Percentiles rank a stretch among this genome's conserved stretches.
Conservation (phyloP, 2,888 invertebrate genomes). For the Lasioglossum villosulum region DNA sequence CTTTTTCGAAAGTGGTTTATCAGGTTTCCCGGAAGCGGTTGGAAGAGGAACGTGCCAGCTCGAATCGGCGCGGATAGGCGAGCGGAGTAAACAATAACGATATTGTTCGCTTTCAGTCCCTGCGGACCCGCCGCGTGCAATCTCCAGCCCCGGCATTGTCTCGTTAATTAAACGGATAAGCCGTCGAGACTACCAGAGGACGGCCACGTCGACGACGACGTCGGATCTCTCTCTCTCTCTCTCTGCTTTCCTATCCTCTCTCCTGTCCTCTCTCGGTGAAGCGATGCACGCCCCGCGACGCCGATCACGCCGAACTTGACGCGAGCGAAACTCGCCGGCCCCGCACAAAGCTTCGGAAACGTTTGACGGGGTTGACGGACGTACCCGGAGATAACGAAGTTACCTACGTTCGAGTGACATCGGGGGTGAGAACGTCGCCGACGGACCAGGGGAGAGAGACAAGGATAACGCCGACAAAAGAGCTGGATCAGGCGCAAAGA, state of each 20-base stretch:
- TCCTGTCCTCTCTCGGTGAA: background rate
- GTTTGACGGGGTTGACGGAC: slow-evolving; percentile 78
- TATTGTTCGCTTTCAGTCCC: slow-evolving; percentile 74
- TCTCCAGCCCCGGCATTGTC: slow-evolving; percentile 78
- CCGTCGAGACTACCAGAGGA: slow-evolving; percentile 64
- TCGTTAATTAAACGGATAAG: slow-evolving; percentile 84
- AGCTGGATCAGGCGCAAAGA: background rate
- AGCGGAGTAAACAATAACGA: slow-evolving; percentile 74
- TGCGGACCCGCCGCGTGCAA: slow-evolving; percentile 69
- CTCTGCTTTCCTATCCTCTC: background rate
- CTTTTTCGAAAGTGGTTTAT: background rate
- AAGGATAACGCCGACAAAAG: slow-evolving; percentile 15
- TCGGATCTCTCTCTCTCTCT: slow-evolving; percentile 48
- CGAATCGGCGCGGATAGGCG: slow-evolving; percentile 10
- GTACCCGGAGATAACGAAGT: slow-evolving; percentile 72
- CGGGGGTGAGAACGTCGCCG: slow-evolving; percentile 14
- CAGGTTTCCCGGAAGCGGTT: background rate
- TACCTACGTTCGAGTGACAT: slow-evolving; percentile 49
- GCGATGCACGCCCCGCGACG: background rate
- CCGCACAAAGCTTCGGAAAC: slow-evolving; percentile 77
- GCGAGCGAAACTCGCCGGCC: slow-evolving; percentile 55
- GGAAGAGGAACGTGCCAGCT: background rate
- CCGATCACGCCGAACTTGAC: slow-evolving; percentile 24
- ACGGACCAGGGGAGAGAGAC: slow-evolving; percentile 16
- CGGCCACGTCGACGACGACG: slow-evolving; percentile 47